phyloP scores from a whole-genome alignment of 2,797 vertebrate species.

The Brotogeris chrysoptera region DNA sequence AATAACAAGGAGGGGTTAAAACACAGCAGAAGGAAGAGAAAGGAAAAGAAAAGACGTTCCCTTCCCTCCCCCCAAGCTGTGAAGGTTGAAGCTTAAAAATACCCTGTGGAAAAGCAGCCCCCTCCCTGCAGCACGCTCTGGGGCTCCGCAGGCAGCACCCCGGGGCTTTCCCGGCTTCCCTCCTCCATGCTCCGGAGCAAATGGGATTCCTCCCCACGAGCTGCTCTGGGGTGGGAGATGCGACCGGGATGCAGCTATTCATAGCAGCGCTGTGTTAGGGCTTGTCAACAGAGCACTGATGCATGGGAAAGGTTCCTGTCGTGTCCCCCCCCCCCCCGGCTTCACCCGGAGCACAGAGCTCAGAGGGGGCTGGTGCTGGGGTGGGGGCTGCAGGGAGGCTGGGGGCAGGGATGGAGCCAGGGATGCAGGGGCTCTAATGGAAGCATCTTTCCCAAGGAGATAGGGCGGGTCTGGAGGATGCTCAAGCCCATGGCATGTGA shows the following conservation, averaged over 20 bases:
- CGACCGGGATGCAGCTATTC: background rate
- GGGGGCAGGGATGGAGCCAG: background rate
- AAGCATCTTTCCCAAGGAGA: background rate
- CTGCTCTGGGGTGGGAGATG: background rate
- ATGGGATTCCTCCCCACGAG: fast-evolving
- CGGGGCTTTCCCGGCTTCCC: background rate
- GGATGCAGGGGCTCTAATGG: background rate
- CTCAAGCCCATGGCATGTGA: fast-evolving
- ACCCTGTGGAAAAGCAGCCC: background rate
- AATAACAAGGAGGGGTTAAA: background rate
- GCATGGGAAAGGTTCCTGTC: background rate
- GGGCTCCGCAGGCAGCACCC: background rate
- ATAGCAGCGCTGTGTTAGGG: background rate
- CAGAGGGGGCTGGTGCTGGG: fast-evolving
- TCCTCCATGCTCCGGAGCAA: fast-evolving
- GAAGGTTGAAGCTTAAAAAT: background rate
- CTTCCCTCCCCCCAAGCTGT: background rate
- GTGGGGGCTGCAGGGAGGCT: fast-evolving
- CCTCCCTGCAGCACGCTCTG: background rate
- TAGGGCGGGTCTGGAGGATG: background rate
- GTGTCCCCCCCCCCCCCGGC: fast-evolving
- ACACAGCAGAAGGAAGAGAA: background rate
- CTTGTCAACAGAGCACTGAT: background rate
- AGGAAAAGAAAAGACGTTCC: background rate
- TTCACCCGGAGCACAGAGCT: background rate